Percentiles rank a stretch among this genome's conserved stretches.
These are phyloP conservation scores for Carettochelys insculpta DNA, from an alignment of 2,113 vertebrate species.

Conservation along the genomic window DNA sequence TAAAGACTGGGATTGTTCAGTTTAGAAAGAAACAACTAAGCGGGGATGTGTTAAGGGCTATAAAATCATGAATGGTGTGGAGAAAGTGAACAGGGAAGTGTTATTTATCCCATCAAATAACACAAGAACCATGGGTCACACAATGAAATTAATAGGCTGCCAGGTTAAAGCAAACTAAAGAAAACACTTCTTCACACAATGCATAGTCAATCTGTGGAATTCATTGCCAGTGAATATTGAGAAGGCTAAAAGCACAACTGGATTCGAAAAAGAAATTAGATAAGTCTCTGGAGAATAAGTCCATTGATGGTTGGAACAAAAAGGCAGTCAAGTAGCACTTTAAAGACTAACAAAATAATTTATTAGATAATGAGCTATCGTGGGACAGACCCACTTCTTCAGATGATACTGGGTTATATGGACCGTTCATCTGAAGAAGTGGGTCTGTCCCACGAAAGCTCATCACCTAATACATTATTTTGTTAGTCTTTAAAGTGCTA, in stretches of 20 bases:
- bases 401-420: too few relatives aligned
- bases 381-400: too few relatives aligned
- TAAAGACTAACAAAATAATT: too few relatives aligned
- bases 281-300: too few relatives aligned
- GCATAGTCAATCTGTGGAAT: neutral
- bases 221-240: neutral
- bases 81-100: neutral
- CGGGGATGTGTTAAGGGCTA: neutral
- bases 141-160: neutral
- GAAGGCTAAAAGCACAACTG: neutral
- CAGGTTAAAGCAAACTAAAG: neutral
- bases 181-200: neutral
- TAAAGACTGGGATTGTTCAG: neutral
- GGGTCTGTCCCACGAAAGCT: too few relatives aligned
- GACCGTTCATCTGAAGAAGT: too few relatives aligned
- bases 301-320: too few relatives aligned
- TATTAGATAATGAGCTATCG: too few relatives aligned
- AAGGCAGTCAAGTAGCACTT: too few relatives aligned
- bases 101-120: neutral
- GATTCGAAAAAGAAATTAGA: neutral
- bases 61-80: neutral
- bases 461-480: too few relatives aligned
- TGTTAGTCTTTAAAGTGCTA: too few relatives aligned
- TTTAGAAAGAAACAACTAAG: neutral
- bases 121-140: too few relatives aligned